These are phyloP conservation scores for Oopsacas minuta DNA, from an alignment of 37 sponge, comb jelly and placozoan species.

Conservation along the genomic window DNA sequence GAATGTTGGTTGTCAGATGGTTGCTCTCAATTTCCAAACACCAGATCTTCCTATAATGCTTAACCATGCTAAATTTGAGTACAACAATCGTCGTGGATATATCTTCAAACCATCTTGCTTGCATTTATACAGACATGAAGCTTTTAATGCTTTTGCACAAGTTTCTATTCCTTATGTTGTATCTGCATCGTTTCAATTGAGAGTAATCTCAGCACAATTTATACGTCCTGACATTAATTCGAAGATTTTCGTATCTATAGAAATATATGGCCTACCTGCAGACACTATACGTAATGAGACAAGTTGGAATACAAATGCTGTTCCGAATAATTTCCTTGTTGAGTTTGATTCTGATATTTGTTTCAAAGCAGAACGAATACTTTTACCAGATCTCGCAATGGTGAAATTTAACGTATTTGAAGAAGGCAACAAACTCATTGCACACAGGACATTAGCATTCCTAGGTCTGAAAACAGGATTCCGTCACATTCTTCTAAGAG, in stretches of 20 bases:
- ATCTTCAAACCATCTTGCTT: slow-evolving; percentile 59
- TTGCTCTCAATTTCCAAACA: slow-evolving; percentile 84
- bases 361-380: slow-evolving; percentile 32
- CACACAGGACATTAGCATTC: slow-evolving; percentile 65
- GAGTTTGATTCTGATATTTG: slow-evolving; percentile 19
- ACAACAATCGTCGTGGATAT: slow-evolving; percentile 40
- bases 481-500: slow-evolving; percentile 69
- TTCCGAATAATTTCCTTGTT: slow-evolving; percentile 55
- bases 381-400: slow-evolving; percentile 81
- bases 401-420: slow-evolving; percentile 69
- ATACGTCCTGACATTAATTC: slow-evolving; percentile 43
- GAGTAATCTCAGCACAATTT: slow-evolving; percentile 70
- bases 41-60: slow-evolving; percentile 62
- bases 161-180: slow-evolving; percentile 12
- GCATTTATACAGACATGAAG: slow-evolving; percentile 22
- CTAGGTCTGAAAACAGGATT: slow-evolving; percentile 65
- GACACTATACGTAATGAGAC: slow-evolving; percentile 55
- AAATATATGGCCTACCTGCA: slow-evolving; percentile 77
- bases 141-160: not conserved
- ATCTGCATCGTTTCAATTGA: not conserved
- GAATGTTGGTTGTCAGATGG: slow-evolving; percentile 87
- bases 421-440: slow-evolving; percentile 59
- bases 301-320: slow-evolving; percentile 40
- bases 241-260: slow-evolving; percentile 50
- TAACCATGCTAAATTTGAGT: slow-evolving; percentile 69